These are phyloP conservation scores for Drosophila aff. DNA, from an alignment of 1,140 invertebrate species.

Conservation along the genomic window DNA sequence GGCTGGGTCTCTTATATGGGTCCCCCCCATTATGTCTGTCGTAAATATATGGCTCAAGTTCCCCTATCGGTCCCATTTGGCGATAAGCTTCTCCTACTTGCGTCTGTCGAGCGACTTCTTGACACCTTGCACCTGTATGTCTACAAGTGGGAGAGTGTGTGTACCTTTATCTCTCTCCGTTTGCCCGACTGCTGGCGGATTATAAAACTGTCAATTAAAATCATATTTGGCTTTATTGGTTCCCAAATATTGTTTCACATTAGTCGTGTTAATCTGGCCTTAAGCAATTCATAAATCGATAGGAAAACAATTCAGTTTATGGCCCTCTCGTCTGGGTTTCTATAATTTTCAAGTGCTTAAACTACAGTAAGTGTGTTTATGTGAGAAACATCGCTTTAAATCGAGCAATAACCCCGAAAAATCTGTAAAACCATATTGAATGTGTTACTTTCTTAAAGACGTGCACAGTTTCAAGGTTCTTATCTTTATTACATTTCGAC, in stretches of 20 bases:
- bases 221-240: slow-evolving; percentile 59
- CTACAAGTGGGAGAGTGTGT: background rate
- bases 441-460: slow-evolving; percentile 4
- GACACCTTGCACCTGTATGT: slow-evolving; percentile 30
- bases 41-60: slow-evolving; percentile 31
- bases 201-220: slow-evolving; percentile 77
- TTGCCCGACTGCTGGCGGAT: slow-evolving; percentile 21
- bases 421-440: slow-evolving; percentile 5
- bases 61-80: slow-evolving; percentile 34
- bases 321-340: slow-evolving; percentile 15
- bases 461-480: slow-evolving; percentile 8
- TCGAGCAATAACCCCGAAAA: slow-evolving; percentile 2
- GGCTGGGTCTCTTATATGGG: background rate
- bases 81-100: slow-evolving; percentile 26
- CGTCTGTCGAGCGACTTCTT: slow-evolving; percentile 37
- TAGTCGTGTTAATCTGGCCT: slow-evolving; percentile 30
- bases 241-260: slow-evolving; percentile 8
- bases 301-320: slow-evolving; percentile 33
- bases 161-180: slow-evolving; percentile 8
- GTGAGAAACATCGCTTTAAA: background rate
- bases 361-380: slow-evolving; percentile 2
- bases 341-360: background rate
- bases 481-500: slow-evolving; percentile 35
- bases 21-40: slow-evolving; percentile 35
- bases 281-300: slow-evolving; percentile 24